Conservation (phyloP, 2,888 invertebrate genomes). For the Melolontha melolontha region DNA sequence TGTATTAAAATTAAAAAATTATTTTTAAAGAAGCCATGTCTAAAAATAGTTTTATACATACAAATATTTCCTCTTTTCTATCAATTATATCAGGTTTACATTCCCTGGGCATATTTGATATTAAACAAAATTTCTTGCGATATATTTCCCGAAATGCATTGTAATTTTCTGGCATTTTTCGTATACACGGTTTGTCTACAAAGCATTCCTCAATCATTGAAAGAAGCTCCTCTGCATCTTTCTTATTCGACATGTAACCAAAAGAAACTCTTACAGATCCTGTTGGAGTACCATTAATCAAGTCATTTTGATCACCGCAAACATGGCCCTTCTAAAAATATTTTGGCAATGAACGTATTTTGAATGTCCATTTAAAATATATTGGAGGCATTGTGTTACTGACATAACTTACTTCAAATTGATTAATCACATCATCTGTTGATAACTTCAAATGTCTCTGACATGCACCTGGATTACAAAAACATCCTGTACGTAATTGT, state of each 20-base stretch:
- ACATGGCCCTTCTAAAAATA: constrained; percentile 80
- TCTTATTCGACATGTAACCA: constrained; percentile 86
- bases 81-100: background rate
- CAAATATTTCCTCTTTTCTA: background rate
- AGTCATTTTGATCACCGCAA: constrained; percentile 90
- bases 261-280: constrained; percentile 94
- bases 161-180: constrained; percentile 53
- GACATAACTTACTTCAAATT: constrained; percentile 73
- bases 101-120: background rate
- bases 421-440: constrained; percentile 77
- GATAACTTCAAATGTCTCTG: constrained; percentile 80
- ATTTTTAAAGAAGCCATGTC: no score
- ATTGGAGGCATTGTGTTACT: background rate
- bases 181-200: constrained; percentile 66
- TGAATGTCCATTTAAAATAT: background rate
- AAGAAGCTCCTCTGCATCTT: constrained; percentile 79
- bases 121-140: constrained; percentile 34
- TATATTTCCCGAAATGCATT: constrained; percentile 23
- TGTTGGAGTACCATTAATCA: constrained; percentile 88
- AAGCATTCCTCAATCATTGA: constrained; percentile 83
- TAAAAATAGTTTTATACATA: no score
- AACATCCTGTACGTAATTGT: constrained; percentile 92
- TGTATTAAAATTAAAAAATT: no score
- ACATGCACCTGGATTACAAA: constrained; percentile 97
- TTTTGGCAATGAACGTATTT: background rate